Conservation (phyloP, 2,888 invertebrate species). For the Rapana venosa region DNA sequence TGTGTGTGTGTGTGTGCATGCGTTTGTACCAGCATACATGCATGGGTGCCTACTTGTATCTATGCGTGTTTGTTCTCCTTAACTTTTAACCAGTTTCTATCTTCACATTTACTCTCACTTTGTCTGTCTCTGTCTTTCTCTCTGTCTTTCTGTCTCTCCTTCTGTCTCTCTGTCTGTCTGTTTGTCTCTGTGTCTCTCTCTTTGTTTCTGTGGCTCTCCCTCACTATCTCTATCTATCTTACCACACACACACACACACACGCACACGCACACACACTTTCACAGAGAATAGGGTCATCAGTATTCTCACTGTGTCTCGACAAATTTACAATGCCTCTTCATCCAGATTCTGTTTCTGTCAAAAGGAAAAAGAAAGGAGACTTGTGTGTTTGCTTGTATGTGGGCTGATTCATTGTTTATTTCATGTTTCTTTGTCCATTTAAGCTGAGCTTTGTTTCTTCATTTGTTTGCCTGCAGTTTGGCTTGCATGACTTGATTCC, state of each 20-base stretch:
- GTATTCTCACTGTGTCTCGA: background rate
- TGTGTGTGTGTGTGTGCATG: background rate
- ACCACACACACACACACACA: background rate
- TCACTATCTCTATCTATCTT: background rate
- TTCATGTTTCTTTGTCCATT: no score
- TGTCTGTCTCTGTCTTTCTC: no score
- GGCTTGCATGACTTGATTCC: background rate
- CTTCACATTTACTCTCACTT: no score
- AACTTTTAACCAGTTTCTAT: no score
- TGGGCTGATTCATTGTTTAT: no score
- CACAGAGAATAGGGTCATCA: background rate
- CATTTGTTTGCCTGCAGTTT: background rate
- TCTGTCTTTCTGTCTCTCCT: no score
- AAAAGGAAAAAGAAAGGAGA: no score
- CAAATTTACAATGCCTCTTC: background rate
- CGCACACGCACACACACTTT: background rate
- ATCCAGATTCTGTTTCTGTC: background rate
- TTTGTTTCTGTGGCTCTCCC: background rate
- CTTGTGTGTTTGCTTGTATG: no score
- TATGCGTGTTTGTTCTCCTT: background rate
- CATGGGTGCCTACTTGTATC: background rate
- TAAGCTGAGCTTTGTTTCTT: background rate
- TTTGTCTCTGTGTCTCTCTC: no score
- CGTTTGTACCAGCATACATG: background rate
- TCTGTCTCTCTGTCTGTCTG: no score